Conservation (phyloP, 2,113 vertebrate species). For the Psilopsiagon aymara region DNA sequence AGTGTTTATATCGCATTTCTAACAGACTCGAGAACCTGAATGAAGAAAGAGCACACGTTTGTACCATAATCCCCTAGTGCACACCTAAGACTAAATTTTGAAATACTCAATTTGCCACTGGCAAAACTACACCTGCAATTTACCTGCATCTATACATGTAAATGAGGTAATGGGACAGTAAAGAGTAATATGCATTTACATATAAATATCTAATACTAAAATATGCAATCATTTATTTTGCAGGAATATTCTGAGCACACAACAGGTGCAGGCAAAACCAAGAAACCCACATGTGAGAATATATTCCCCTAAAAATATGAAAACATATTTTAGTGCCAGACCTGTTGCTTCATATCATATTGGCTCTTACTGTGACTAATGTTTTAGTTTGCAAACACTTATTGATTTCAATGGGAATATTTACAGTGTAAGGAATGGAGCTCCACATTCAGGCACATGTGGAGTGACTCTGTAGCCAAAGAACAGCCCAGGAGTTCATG, state of each 20-base stretch:
- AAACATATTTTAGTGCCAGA: background rate
- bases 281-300: background rate
- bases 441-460: background rate
- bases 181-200: background rate
- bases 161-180: background rate
- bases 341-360: background rate
- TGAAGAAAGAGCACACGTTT: background rate
- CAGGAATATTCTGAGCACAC: background rate
- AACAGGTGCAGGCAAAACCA: background rate
- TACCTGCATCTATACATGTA: background rate
- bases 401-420: background rate
- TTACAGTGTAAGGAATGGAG: background rate
- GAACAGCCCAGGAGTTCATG: background rate
- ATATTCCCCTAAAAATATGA: background rate
- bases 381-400: background rate
- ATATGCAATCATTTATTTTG: background rate
- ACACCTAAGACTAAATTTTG: background rate
- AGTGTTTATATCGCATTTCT: slow-evolving; percentile 1
- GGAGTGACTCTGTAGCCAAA: background rate
- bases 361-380: background rate
- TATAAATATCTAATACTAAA: background rate
- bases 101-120: background rate
- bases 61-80: background rate
- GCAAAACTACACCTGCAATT: background rate
- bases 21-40: background rate